These are phyloP conservation scores for Dicrurus megarhynchus DNA, from an alignment of 2,113 vertebrate genomes.

Conservation along the genomic window DNA sequence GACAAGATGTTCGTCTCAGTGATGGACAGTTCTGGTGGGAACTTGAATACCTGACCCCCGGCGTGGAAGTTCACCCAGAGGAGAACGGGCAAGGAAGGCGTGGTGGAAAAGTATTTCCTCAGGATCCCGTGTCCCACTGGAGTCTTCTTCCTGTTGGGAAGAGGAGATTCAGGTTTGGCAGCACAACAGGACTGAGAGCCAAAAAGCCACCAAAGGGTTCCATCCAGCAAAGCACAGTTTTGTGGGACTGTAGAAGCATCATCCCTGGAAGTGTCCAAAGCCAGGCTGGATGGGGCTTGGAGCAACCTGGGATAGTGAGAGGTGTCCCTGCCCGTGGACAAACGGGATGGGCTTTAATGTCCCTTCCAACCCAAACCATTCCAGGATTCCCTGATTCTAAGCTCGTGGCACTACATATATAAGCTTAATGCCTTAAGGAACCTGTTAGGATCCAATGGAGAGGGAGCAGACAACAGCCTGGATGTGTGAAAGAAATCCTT, in stretches of 20 bases:
- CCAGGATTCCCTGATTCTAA: not conserved
- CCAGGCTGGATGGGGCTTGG: not conserved
- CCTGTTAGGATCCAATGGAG: not conserved
- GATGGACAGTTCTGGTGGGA: conserved; percentile 77
- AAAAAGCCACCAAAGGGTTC: not conserved
- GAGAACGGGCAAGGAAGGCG: conserved; percentile 81
- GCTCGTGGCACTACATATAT: not conserved
- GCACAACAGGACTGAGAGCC: not conserved
- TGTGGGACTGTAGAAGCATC: not conserved
- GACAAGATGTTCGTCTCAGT: conserved; percentile 71
- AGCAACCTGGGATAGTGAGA: not conserved
- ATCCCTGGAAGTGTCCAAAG: not conserved
- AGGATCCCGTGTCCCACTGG: conserved; percentile 82
- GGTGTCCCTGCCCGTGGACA: not conserved
- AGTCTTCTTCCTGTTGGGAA: conserved; percentile 80
- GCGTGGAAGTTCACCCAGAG: conserved; percentile 79
- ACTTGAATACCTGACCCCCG: conserved; percentile 80
- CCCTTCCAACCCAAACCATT: not conserved
- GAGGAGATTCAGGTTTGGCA: not conserved
- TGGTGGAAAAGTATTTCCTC: conserved; percentile 74
- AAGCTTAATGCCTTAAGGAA: not conserved
- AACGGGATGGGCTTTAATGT: not conserved
- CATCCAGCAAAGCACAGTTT: not conserved
- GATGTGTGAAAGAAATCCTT: not conserved
- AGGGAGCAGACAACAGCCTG: not conserved